Percentiles rank a stretch among this genome's conserved stretches.
Evolutionary conservation across 1,140 invertebrate genomes (phyloP).

Genomic region (Drosophila takahashii): DNA sequence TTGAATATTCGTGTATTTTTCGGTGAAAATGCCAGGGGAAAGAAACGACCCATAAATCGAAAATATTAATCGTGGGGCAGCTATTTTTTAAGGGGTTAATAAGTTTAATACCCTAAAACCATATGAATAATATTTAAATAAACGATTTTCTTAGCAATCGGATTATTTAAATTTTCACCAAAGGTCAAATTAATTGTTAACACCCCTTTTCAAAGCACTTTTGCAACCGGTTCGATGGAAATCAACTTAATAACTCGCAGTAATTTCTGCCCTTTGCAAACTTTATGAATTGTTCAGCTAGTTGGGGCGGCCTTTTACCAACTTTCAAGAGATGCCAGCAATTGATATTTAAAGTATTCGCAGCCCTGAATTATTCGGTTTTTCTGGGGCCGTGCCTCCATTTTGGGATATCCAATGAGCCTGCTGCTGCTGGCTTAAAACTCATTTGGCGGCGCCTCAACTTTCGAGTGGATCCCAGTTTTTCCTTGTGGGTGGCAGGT

Average conservation of each 20-base stretch:
- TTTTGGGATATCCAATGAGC: conserved; percentile 27
- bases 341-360: conserved; percentile 31
- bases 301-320: neutral
- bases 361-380: neutral
- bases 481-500: conserved; percentile 28
- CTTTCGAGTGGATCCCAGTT: conserved; percentile 51
- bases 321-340: conserved; percentile 3
- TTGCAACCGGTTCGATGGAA: neutral
- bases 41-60: neutral
- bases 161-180: neutral
- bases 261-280: neutral
- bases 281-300: conserved; percentile 3
- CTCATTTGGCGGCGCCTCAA: conserved; percentile 53
- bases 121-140: no score
- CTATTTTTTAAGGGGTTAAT: neutral
- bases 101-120: no score
- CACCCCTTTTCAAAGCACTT: neutral
- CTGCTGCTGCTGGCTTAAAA: conserved; percentile 47
- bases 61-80: neutral
- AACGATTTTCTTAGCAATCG: no score
- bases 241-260: neutral
- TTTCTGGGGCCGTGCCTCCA: conserved; percentile 7
- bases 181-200: neutral
- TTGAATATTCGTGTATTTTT: neutral
- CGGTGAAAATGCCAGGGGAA: neutral